Percentiles rank a stretch among this genome's conserved stretches.
Conservation (phyloP, 2,113 vertebrate genomes). For the Ginglymostoma cirratum region DNA sequence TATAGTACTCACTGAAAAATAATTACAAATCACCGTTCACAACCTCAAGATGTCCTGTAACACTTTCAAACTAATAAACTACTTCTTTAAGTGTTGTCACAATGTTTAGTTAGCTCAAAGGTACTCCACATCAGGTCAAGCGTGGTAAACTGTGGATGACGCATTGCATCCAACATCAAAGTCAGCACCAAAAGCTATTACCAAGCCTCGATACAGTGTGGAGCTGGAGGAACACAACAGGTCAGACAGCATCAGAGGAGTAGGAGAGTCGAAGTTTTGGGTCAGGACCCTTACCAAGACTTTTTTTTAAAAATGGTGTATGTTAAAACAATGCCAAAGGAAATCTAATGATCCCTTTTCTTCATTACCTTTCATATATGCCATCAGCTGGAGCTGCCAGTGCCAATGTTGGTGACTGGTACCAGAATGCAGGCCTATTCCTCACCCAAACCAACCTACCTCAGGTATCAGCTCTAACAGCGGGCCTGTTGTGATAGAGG, state of each 20-base stretch:
- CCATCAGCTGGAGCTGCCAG: background rate
- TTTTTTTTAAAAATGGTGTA: background rate
- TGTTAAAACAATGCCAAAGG: background rate
- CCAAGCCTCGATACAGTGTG: background rate
- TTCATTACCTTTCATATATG: background rate
- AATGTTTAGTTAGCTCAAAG: background rate
- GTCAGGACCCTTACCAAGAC: too few relatives aligned
- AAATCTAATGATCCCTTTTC: background rate
- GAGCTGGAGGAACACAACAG: too few relatives aligned
- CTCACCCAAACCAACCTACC: background rate
- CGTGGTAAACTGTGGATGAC: background rate
- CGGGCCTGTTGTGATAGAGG: background rate
- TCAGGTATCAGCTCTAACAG: background rate
- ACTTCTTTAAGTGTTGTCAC: background rate
- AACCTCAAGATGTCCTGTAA: background rate
- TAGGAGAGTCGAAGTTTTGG: too few relatives aligned
- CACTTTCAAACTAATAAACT: background rate
- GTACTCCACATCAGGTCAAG: background rate
- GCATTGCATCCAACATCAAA: background rate
- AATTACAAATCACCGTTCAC: background rate
- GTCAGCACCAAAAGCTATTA: background rate
- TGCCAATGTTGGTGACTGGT: background rate
- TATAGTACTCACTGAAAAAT: background rate
- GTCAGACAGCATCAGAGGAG: too few relatives aligned
- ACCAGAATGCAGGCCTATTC: background rate